Base-by-base conservation (phyloP, 2,113 vertebrate species). In the Periophthalmus modestus region DNA sequence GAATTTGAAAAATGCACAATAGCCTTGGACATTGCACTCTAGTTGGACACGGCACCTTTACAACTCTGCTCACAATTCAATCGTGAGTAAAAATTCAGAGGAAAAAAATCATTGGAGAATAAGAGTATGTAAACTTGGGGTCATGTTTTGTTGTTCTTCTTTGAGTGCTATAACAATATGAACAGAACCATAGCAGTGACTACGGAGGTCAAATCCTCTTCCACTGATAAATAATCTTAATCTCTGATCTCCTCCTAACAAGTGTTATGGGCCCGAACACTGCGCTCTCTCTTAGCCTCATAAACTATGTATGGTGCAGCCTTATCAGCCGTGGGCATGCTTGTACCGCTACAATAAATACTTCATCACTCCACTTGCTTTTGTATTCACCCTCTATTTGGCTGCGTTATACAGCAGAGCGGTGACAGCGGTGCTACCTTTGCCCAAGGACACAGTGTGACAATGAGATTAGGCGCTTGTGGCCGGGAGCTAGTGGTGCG, bases 371-470 rank as follows among this genome's bases (percentile, higher is more conserved):
- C 72, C 54, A 55, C 65, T 58, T 72, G 78, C 72, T 63, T 78
- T 77, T 74, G 84, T 72, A 62, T 82, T 83, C 67, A 77, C 52
- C 77, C 55, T 86, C 52, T 80, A 69, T 82, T 75, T 82, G 55
- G 55, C 58, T 48, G 68, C 66, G 74, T 78, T 66, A 28, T 84
- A 84, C 68, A 66, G 73, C 82, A 85, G 71, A 34, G 59, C 10
- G 18, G 77, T 74, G 82, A 77, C 73, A 85, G 71, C 24, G 2
- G 59, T 13, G n/a, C 69, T 79, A 59, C 78, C 80, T 83, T 68
- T 39, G 73, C 83, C 75, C 87, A 85, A 91, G 88, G 85, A 88
- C 88, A 84, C 69, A 71, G 62, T 58, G 68, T 84, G 74, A 88
- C 83, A 87, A 74, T 76, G 69, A 80, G 75, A 86, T 82, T 74